Evolutionary conservation across 2,797 vertebrate genomes (phyloP).

Genomic region (Dipus sagitta): DNA sequence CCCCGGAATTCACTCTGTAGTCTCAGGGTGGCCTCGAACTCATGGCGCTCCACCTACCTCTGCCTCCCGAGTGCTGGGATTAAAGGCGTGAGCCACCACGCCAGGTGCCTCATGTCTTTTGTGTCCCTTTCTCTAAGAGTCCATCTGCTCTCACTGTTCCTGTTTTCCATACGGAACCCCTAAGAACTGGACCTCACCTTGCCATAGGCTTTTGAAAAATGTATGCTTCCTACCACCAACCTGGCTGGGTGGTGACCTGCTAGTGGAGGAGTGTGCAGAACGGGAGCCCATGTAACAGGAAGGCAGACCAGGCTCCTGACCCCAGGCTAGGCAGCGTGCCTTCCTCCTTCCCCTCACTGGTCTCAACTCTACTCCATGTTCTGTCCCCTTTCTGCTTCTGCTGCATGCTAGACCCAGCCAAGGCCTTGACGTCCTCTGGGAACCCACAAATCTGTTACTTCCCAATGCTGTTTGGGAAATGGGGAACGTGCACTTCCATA

Average conservation of each 20-base stretch:
- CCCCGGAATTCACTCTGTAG: too few species aligned
- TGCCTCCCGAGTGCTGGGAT: too few species aligned
- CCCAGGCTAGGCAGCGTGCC: background rate
- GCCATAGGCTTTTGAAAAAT: background rate
- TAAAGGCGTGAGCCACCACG: too few species aligned
- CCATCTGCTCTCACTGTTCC: background rate
- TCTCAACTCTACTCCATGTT: background rate
- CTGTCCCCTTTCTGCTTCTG: background rate
- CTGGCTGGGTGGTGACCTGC: background rate
- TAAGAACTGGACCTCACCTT: background rate
- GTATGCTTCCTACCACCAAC: background rate
- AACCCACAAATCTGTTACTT: constrained; percentile 33
- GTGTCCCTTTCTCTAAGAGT: background rate
- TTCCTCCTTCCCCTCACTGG: rapidly evolving
- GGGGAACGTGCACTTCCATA: background rate
- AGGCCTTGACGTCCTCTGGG: background rate
- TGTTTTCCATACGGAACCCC: background rate
- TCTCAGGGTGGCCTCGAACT: too few species aligned
- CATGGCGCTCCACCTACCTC: too few species aligned
- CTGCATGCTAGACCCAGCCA: background rate
- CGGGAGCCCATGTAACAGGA: background rate
- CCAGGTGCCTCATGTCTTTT: background rate
- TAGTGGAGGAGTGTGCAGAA: background rate
- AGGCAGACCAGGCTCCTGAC: background rate
- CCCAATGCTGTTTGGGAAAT: constrained; percentile 9